Evolutionary conservation across 2,797 vertebrate species (phyloP), one percentile per base, ranked within the genome.

Genomic region (Melanotaenia trifasciata): DNA sequence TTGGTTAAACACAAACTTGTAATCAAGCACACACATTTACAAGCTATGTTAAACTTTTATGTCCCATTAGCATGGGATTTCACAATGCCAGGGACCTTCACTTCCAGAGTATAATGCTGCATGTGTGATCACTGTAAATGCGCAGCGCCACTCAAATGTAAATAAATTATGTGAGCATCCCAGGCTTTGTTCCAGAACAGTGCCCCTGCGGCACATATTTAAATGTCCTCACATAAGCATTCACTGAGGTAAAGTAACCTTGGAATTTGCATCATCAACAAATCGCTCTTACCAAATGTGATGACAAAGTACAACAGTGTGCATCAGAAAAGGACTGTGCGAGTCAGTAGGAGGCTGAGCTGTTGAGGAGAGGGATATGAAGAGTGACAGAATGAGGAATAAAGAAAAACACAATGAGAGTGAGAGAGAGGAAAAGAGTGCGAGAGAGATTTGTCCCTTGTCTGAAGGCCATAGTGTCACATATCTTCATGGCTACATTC

Each of bases 181-280:
- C 4, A 51, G 20, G 20, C 47, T 63, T 72, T 58, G 32, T 58
- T 40, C 18, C 32, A 33, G 3, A 72, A 67, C 47, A 60, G 8
- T 32, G 12, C 62, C 57, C 14, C 59, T 11, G 65, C 30, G 73
- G 58, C 67, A 72, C 75, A n/a, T 65, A 61, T 75, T 72, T 36
- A 72, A 72, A 76, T 50, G 51, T 70, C 51, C 51, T 61, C 36
- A 54, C 51, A 79, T 60, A 20, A 76, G 38, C 58, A 28, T 53
- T 59, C 5, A 1, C 20, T 65, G 64, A 45, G 32, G 51, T 74
- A 53, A 64, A 59, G 40, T 59, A 64, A 87, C 84, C 79, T 81
- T 84, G 78, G 82, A 66, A 69, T 53, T 47, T 80, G 72, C 83
- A 66, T 84, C 71, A 74, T 80, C 71, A 72, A 81, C 76, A 83